Evolutionary conservation across 2,888 invertebrate species (phyloP), one percentile per base, ranked within the genome.

Genomic region (Synanthedon myopaeformis): DNA sequence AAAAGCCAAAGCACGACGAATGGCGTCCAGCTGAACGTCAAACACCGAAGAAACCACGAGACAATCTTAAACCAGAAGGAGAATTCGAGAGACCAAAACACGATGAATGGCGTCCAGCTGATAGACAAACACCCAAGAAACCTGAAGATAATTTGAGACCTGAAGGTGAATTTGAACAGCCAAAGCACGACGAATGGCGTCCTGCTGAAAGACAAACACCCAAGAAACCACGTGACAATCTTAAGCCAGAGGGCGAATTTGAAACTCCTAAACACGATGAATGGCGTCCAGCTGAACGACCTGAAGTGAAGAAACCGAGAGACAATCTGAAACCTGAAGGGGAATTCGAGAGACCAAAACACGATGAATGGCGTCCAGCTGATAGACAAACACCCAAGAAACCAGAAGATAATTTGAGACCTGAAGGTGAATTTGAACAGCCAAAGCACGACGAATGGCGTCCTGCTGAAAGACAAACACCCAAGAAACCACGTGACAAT

Each of bases 271-370:
- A 83, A 13, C 79, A 73, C 54, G 77, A 75, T 0, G 59, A 74
- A 49, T 80, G 74, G 72, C 65, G 65, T 1, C 81, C 80, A 0
- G 84, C 76, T 3, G 84, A 86, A 54, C 61, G 58, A 58, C 79
- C 61, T 2, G 59, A 58, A 28, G 79, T 69, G 17, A 17, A 68
- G 2, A 80, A 72, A 56, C 89, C 80, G 0, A 68, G 80, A 55
- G 90, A 90, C 60, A 90, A 90, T 62, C 68, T 90, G 0, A 69
- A 71, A 19, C 87, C 89, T 1, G 90, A 90, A 67, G 90, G 91
- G 13, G 83, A 88, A 0, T 89, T 89, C 57, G 73, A 75, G 53
- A 56, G 61, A 3, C 74, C 67, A 0, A 72, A 74, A 41, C 77
- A 72, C 54, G 65, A 69, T 0, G 59, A 67, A 35, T 84, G 72